A percentile compares a stretch with the other conserved stretches of the same genome.
These are phyloP conservation scores for Lordiphosa fenestrarum DNA, from an alignment of 2,888 invertebrate genomes.

Conservation along the genomic window DNA sequence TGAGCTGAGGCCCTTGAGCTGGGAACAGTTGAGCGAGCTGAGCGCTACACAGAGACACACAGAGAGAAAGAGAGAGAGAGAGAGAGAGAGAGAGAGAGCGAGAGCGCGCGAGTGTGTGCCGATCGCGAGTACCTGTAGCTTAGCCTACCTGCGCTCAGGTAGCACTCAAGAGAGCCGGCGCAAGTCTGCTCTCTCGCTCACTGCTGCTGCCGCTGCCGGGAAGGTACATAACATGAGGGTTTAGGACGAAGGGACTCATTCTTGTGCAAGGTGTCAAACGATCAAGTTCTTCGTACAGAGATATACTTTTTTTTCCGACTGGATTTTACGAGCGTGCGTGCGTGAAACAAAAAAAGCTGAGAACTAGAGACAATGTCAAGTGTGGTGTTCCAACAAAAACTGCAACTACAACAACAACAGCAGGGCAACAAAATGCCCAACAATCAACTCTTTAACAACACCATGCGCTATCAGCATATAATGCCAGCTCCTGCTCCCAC, in stretches of 20 bases:
- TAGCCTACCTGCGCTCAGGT: slow-evolving; percentile 24
- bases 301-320: slow-evolving; percentile 18
- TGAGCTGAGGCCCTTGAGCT: not conserved
- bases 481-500: slow-evolving; percentile 58
- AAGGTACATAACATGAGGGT: slow-evolving; percentile 81
- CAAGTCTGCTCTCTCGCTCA: not conserved
- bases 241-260: slow-evolving; percentile 82
- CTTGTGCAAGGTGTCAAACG: slow-evolving; percentile 81
- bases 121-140: slow-evolving; percentile 23
- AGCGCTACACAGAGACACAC: not conserved
- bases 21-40: not conserved
- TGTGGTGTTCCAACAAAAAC: slow-evolving; percentile 40
- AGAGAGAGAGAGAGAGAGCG: not conserved
- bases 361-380: slow-evolving; percentile 34
- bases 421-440: slow-evolving; percentile 36
- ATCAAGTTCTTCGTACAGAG: slow-evolving; percentile 69
- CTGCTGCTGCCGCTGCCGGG: slow-evolving; percentile 35
- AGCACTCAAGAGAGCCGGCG: slow-evolving; percentile 5
- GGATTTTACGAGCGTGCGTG: no score
- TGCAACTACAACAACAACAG: slow-evolving; percentile 12
- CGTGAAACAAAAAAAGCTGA: slow-evolving; percentile 2
- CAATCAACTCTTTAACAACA: slow-evolving; percentile 51
- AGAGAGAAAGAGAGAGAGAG: not conserved
- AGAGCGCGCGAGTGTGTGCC: no score
- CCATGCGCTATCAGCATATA: slow-evolving; percentile 72